These are phyloP conservation scores for Psilopogon haemacephalus DNA, from an alignment of 2,113 vertebrate species.

Conservation along the genomic window DNA sequence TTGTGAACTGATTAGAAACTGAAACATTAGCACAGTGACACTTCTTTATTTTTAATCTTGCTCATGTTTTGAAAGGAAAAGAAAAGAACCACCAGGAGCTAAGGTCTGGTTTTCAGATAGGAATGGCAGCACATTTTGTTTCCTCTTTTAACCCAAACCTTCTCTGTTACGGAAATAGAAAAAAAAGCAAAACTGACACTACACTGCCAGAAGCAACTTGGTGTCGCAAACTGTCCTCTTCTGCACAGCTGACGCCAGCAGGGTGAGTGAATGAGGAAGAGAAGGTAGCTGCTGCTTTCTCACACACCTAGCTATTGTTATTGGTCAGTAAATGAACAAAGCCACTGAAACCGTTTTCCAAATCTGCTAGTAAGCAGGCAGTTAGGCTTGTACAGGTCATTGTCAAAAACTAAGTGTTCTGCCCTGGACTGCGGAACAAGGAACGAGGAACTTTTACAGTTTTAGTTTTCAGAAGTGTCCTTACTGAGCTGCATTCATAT, in stretches of 20 bases:
- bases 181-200: background rate
- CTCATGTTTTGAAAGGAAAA: constrained; percentile 36
- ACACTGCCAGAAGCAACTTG: background rate
- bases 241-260: background rate
- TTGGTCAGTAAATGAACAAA: background rate
- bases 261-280: background rate
- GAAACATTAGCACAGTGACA: constrained; percentile 46
- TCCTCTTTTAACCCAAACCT: constrained; percentile 61
- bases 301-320: background rate
- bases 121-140: constrained; percentile 18
- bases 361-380: background rate
- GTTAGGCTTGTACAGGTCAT: background rate
- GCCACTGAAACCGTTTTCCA: background rate
- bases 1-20: constrained; percentile 67
- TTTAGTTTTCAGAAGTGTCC: background rate
- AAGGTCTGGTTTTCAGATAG: constrained; percentile 24
- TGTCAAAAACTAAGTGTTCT: background rate
- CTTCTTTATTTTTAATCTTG: constrained; percentile 45
- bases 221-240: background rate
- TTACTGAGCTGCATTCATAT: background rate
- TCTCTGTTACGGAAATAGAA: constrained; percentile 26
- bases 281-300: background rate
- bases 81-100: constrained; percentile 1
- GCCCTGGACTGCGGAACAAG: background rate
- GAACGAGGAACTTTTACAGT: background rate